Percentiles rank a stretch among this genome's conserved stretches.
Evolutionary conservation across 2,113 vertebrate genomes (phyloP).

Genomic region (Seriola rivoliana): DNA sequence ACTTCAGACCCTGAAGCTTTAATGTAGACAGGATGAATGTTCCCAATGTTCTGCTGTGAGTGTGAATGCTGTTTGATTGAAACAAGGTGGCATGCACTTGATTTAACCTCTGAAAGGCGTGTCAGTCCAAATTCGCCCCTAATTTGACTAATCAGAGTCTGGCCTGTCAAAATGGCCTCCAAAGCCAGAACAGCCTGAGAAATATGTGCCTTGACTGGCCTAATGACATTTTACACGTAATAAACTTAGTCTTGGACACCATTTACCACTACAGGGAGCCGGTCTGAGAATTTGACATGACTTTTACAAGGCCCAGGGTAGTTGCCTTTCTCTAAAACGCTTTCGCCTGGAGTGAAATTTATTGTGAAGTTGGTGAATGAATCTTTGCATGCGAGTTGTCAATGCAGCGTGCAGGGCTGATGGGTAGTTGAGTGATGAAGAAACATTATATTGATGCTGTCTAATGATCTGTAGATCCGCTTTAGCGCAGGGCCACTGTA

Average conservation of each 20-base stretch:
- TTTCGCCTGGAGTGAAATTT: constrained; percentile 31
- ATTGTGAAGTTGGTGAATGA: constrained; percentile 16
- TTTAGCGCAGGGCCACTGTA: not conserved
- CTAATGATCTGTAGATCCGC: not conserved
- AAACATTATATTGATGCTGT: not conserved
- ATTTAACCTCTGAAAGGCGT: constrained; percentile 59
- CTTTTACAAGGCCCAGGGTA: constrained; percentile 73
- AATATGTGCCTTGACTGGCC: constrained; percentile 69
- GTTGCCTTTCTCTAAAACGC: constrained; percentile 56
- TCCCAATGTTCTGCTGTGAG: constrained; percentile 37
- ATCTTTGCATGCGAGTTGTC: constrained; percentile 1
- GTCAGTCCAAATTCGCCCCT: constrained; percentile 46
- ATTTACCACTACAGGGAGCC: constrained; percentile 71
- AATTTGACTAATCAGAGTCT: constrained; percentile 71
- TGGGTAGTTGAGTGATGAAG: not conserved
- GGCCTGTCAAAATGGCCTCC: constrained; percentile 53
- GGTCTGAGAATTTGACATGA: constrained; percentile 62
- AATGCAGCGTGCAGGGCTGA: not conserved
- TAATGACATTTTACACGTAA: constrained; percentile 82
- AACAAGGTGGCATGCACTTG: constrained; percentile 66
- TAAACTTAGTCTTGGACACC: constrained; percentile 72
- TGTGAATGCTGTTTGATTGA: constrained; percentile 56
- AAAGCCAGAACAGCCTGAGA: constrained; percentile 59
- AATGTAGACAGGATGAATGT: constrained; percentile 46
- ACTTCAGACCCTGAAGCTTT: constrained; percentile 26